Evolutionary conservation across 2,113 vertebrate species (phyloP).

Genomic region (Nettapus auritus): DNA sequence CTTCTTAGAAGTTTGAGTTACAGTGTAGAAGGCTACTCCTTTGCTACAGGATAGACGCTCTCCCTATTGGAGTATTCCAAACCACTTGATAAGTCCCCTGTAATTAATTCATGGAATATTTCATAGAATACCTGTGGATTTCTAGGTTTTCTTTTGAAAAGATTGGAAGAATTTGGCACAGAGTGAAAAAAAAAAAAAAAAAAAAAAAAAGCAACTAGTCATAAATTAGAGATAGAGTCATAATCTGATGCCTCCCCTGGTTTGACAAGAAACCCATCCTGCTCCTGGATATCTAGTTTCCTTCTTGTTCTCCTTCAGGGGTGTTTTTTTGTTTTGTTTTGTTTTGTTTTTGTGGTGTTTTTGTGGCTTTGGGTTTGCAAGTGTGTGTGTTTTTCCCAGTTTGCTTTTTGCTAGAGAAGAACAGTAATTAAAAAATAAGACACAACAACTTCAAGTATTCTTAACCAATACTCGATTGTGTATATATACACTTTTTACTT

Average conservation of each 20-base stretch:
- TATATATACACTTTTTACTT: not conserved
- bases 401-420: not conserved
- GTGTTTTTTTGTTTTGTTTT: not conserved
- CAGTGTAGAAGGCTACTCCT: not conserved
- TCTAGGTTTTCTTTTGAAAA: not conserved
- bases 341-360: not conserved
- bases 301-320: not conserved
- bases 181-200: not conserved
- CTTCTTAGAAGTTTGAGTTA: not conserved
- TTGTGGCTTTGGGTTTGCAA: too few relatives aligned
- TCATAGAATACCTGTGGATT: not conserved
- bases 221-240: not conserved
- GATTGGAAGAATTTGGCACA: not conserved
- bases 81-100: not conserved
- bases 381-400: not conserved
- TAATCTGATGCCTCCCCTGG: not conserved
- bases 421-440: not conserved
- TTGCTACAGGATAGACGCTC: not conserved
- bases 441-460: not conserved
- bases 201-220: not conserved
- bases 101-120: not conserved
- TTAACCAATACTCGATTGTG: not conserved
- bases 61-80: not conserved
- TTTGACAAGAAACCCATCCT: not conserved
- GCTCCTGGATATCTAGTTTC: not conserved